Evolutionary conservation across 2,888 invertebrate species (phyloP).

Genomic region (Digitonthophagus gazella): DNA sequence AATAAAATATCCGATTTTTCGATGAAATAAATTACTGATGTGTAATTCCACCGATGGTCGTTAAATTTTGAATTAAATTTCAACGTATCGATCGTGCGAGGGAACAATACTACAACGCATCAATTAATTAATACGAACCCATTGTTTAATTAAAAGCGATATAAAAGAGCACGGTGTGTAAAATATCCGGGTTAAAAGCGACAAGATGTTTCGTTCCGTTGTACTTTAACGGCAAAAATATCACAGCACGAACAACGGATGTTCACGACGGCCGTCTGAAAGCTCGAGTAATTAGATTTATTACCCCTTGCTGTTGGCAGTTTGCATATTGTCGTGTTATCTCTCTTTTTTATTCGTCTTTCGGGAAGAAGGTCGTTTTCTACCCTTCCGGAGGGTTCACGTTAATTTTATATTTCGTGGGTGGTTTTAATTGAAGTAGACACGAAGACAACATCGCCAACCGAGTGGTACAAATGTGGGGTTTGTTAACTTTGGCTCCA

Average conservation of each 20-base stretch:
- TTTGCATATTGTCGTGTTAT: neutral
- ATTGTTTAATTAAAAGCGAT: too few species aligned
- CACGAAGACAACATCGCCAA: neutral
- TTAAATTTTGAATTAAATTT: neutral
- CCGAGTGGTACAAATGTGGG: neutral
- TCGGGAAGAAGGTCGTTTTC: neutral
- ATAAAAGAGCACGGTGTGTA: neutral
- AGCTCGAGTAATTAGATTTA: neutral
- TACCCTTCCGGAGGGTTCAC: neutral
- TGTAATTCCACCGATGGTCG: neutral
- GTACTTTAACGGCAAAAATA: neutral
- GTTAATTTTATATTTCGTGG: neutral
- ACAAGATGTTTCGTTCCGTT: neutral
- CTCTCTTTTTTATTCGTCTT: neutral
- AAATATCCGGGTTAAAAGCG: neutral
- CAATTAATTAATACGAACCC: neutral
- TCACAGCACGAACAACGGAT: neutral
- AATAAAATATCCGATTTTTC: too few species aligned
- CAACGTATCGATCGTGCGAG: neutral
- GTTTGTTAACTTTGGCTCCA: neutral
- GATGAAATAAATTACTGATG: too few species aligned
- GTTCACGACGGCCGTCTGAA: neutral
- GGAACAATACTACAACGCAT: neutral
- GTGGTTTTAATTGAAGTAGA: neutral
- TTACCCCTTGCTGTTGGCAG: neutral